Conservation (phyloP, 1,140 invertebrate genomes). For the Anadara kagoshimensis region DNA sequence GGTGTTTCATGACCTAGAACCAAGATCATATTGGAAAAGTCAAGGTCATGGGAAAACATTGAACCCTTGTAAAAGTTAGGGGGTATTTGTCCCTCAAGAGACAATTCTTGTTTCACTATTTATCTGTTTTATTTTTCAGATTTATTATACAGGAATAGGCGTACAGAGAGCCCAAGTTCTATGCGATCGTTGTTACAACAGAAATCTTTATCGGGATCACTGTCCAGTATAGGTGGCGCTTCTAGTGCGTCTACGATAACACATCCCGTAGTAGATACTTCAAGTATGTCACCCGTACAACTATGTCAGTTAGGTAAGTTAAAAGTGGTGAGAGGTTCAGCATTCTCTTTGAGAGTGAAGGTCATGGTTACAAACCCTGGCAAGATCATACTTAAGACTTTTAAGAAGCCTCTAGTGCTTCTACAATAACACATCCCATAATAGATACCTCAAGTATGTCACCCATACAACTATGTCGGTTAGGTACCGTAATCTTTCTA, state of each 20-base stretch:
- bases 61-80: no score
- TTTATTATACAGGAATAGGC: no score
- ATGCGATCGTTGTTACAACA: no score
- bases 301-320: slow-evolving; percentile 69
- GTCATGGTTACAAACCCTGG: not conserved
- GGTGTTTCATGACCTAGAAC: no score
- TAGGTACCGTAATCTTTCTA: no score
- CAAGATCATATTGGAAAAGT: no score
- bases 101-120: no score
- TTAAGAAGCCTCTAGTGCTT: not conserved
- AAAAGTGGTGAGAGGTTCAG: not conserved
- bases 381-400: not conserved
- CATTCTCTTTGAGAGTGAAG: not conserved
- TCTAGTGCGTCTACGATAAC: slow-evolving; percentile 64
- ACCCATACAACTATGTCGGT: not conserved
- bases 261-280: slow-evolving; percentile 54
- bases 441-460: not conserved
- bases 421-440: not conserved
- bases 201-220: slow-evolving; percentile 32
- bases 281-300: slow-evolving; percentile 63
- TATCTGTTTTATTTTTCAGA: no score
- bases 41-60: no score
- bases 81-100: no score
- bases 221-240: slow-evolving; percentile 53
- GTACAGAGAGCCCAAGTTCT: no score